Percentiles rank a stretch among this genome's conserved stretches.
phyloP scores from a whole-genome alignment of 2,888 invertebrate genomes.

The Ichneumoninae sp. region DNA sequence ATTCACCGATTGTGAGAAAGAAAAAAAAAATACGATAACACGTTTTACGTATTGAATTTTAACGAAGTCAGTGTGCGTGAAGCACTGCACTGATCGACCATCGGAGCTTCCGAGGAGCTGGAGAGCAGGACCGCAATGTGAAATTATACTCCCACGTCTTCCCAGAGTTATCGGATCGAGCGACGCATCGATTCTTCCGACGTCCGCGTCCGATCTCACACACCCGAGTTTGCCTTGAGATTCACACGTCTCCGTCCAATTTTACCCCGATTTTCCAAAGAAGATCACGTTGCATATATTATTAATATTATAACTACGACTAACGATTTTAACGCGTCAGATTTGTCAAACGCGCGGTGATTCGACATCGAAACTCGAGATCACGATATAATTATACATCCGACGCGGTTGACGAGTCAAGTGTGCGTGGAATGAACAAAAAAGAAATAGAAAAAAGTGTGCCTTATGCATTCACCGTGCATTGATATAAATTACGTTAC shows the following conservation, averaged over 20 bases:
- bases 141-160: conserved; percentile 50
- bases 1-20: conserved; percentile 35
- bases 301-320: conserved; percentile 42
- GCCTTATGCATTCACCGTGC: conserved; percentile 55
- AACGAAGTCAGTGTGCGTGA: conserved; percentile 38
- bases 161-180: conserved; percentile 27
- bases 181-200: conserved; percentile 5
- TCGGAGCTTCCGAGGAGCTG: conserved; percentile 18
- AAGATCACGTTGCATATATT: conserved; percentile 43
- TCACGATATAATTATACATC: background rate
- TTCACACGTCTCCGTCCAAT: conserved; percentile 58
- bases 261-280: conserved; percentile 60
- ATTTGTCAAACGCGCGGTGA: conserved; percentile 13
- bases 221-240: conserved; percentile 36
- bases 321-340: conserved; percentile 38
- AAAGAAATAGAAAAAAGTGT: conserved; percentile 29
- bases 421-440: conserved; percentile 7
- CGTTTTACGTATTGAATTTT: conserved; percentile 34
- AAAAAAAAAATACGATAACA: conserved; percentile 1
- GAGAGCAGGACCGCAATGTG: conserved; percentile 19
- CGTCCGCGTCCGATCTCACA: conserved; percentile 7
- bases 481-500: conserved; percentile 48
- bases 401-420: conserved; percentile 4
- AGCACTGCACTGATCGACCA: conserved; percentile 32
- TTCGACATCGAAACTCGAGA: conserved; percentile 17